Evolutionary conservation across 2,888 invertebrate species (phyloP).

Genomic region (Andrena marginata): DNA sequence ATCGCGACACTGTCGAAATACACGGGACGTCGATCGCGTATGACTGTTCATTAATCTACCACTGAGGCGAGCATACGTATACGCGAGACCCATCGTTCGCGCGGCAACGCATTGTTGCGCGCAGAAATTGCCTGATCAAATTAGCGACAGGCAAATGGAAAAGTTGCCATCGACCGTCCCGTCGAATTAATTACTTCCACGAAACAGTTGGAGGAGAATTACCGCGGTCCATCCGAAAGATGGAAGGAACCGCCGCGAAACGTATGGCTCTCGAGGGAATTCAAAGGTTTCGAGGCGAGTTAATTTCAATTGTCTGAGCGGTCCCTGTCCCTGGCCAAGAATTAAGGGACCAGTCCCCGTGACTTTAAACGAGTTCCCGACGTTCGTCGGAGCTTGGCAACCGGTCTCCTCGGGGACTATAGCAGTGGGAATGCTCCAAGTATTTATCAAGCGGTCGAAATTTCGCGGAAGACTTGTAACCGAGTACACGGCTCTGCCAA

Average conservation of each 20-base stretch:
- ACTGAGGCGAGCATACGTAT: neutral
- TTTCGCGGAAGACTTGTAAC: conserved; percentile 42
- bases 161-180: neutral
- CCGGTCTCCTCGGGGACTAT: conserved; percentile 23
- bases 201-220: neutral
- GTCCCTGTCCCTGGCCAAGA: conserved; percentile 4
- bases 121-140: conserved; percentile 9
- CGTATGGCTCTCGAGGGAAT: neutral
- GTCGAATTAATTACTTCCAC: neutral
- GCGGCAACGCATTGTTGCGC: neutral
- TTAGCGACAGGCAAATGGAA: neutral
- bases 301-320: conserved; percentile 24
- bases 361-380: conserved; percentile 50
- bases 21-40: conserved; percentile 28
- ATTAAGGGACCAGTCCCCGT: conserved; percentile 15
- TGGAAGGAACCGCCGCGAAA: neutral
- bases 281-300: neutral
- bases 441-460: conserved; percentile 61
- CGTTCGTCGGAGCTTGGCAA: conserved; percentile 34
- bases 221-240: neutral
- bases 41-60: conserved; percentile 49
- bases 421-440: conserved; percentile 38
- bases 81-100: neutral
- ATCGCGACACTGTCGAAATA: conserved; percentile 51
- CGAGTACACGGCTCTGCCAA: conserved; percentile 30